Evolutionary conservation across 2,797 vertebrate genomes (phyloP).

Genomic region (Neopelma chrysocephalum): DNA sequence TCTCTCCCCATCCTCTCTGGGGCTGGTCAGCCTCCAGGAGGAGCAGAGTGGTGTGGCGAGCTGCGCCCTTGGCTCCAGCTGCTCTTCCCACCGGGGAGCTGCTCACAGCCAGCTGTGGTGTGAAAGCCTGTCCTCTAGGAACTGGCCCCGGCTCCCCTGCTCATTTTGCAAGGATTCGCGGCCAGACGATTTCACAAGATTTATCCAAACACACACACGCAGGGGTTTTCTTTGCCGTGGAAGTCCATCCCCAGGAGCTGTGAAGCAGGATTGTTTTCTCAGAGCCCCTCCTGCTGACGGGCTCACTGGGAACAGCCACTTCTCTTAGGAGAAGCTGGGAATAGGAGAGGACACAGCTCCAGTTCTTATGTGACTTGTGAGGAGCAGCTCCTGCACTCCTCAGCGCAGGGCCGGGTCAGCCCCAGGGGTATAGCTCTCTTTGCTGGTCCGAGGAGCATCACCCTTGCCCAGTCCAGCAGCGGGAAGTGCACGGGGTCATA

Average conservation of each 20-base stretch:
- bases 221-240: not conserved
- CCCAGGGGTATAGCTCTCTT: not conserved
- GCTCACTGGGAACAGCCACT: not conserved
- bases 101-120: slow-evolving; percentile 41
- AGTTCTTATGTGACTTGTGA: rapidly evolving
- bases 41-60: not conserved
- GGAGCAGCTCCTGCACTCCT: not conserved
- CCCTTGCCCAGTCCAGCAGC: not conserved
- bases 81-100: not conserved
- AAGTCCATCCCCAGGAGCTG: not conserved
- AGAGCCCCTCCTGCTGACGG: not conserved
- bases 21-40: not conserved
- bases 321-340: not conserved
- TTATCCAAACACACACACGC: not conserved
- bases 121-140: slow-evolving; percentile 64
- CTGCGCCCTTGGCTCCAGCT: not conserved
- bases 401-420: rapidly evolving
- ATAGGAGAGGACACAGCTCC: not conserved
- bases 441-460: not conserved
- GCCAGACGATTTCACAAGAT: not conserved
- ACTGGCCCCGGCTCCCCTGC: not conserved
- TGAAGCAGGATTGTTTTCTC: not conserved
- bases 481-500: not conserved
- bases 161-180: rapidly evolving
- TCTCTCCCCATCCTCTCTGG: not conserved